phyloP scores from a whole-genome alignment of 53 echinoderm and acorn worm genomes.

The Patiria pectinifera region DNA sequence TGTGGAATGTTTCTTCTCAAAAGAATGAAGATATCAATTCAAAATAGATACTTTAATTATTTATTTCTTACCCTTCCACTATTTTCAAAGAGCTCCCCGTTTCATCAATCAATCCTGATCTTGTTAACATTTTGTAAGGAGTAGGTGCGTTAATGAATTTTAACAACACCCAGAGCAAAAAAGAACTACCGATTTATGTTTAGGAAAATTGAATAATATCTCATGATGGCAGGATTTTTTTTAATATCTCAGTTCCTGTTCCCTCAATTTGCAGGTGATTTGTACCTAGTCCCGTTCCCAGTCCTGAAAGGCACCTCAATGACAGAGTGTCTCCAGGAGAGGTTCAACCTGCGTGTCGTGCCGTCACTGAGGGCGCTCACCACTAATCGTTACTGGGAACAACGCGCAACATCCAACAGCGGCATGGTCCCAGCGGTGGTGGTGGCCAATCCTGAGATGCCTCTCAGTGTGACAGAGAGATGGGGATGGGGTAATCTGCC shows the following conservation, averaged over 20 bases:
- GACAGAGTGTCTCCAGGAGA: slow-evolving; percentile 86
- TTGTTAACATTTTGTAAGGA: too few relatives aligned
- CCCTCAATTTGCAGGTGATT: slow-evolving; percentile 75
- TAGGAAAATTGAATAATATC: too few relatives aligned
- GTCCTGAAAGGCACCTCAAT: slow-evolving; percentile 87
- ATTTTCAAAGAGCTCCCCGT: too few relatives aligned
- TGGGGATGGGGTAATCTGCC: slow-evolving; percentile 95
- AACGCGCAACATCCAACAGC: slow-evolving; percentile 80
- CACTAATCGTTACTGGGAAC: slow-evolving; percentile 84
- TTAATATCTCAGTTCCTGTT: not conserved
- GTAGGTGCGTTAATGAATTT: too few relatives aligned
- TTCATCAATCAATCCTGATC: too few relatives aligned
- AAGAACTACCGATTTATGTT: too few relatives aligned
- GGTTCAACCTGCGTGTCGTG: slow-evolving; percentile 91
- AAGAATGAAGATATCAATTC: too few relatives aligned
- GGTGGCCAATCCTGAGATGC: slow-evolving; percentile 90
- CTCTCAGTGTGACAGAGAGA: slow-evolving; percentile 78
- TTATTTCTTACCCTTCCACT: too few relatives aligned
- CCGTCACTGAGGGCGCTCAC: slow-evolving; percentile 89
- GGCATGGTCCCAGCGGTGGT: slow-evolving; percentile 91
- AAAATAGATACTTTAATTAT: too few relatives aligned
- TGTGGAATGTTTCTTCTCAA: too few relatives aligned
- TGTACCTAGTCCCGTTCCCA: slow-evolving; percentile 93
- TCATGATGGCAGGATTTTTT: too few relatives aligned
- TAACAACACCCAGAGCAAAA: too few relatives aligned